Evolutionary conservation across 2,888 invertebrate genomes (phyloP).

Genomic region (Pomacea canaliculata): DNA sequence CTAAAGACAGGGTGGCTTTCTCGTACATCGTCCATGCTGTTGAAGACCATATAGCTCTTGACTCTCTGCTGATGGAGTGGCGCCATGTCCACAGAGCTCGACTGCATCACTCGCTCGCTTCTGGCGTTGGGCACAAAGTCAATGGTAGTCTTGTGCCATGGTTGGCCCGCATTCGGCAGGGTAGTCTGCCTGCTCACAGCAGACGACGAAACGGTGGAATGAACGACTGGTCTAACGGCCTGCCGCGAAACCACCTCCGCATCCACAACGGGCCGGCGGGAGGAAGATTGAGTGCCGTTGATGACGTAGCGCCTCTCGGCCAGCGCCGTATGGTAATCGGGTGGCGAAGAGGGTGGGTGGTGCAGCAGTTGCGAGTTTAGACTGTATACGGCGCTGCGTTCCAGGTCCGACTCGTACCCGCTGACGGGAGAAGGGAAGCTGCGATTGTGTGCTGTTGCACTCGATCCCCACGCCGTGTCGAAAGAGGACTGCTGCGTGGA

Average conservation of each 20-base stretch:
- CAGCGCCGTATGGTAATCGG: conserved; percentile 1
- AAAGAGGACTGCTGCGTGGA: not conserved
- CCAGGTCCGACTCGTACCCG: conserved; percentile 14
- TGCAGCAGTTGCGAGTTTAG: not conserved
- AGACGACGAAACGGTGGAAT: not conserved
- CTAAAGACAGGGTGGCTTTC: not conserved
- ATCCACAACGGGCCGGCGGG: not conserved
- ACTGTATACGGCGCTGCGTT: not conserved
- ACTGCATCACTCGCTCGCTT: not conserved
- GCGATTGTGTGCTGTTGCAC: not conserved
- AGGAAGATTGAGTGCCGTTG: conserved; percentile 22
- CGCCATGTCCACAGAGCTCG: not conserved
- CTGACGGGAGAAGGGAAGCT: conserved; percentile 22
- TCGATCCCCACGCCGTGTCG: not conserved
- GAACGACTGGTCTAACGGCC: not conserved
- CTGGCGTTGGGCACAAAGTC: conserved; percentile 25
- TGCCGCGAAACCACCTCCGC: not conserved
- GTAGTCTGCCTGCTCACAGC: not conserved
- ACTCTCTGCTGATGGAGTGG: not conserved
- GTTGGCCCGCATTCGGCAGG: conserved; percentile 7
- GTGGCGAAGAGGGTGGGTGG: not conserved
- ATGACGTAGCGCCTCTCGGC: conserved; percentile 27
- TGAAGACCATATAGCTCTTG: conserved; percentile 20
- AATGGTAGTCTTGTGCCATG: conserved; percentile 32
- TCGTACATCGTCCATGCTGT: conserved; percentile 13